Evolutionary conservation across 2,797 vertebrate genomes (phyloP), one percentile per base, ranked within the genome.

Genomic region (Dermochelys coriacea): DNA sequence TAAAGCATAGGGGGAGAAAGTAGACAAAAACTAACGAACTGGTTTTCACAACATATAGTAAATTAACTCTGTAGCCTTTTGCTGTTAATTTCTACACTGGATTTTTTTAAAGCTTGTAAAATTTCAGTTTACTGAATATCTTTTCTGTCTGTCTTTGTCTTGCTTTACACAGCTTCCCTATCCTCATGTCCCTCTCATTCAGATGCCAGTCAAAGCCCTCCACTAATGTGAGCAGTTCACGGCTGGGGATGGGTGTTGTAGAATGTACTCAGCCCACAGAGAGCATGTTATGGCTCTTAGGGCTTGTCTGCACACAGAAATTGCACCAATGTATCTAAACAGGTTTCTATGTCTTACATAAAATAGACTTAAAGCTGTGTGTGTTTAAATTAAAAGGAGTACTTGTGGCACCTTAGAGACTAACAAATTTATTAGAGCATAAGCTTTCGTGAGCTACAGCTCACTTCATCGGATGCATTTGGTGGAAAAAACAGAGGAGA

Each of bases 321-420:
- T 80, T 80, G 74, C 59, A 80, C 6, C 55, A 34, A 68, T 87
- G 57, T 86, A 89, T 88, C 1, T 3, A 85, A 95, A 88, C 21
- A 68, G 51, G 49, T 86, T 96, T 91, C 77, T 93, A 59, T 88
- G 31, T 82, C 49, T 89, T 82, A 59, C 23, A 54, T 2, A 50
- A 57, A 41, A 45, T 57, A 89, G 87, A 49, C 27, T 88, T 94
- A 90, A 93, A 94, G 47, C 16, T 89, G 0, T 0, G 84, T 80
- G 93, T 37, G 18, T 49, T 90, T 88, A 82, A 85, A 55, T 83
- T 88, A 82, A 85, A 55, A n/a, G n/a, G n/a, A n/a, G n/a, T n/a
- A n/a, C n/a, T n/a, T n/a, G n/a, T n/a, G n/a, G n/a, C n/a, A n/a
- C n/a, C n/a, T n/a, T n/a, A n/a, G n/a, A n/a, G n/a, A n/a, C n/a